Percentiles rank a stretch among this genome's conserved stretches.
phyloP scores from a whole-genome alignment of 2,888 invertebrate species.

The Chesias legatella region DNA sequence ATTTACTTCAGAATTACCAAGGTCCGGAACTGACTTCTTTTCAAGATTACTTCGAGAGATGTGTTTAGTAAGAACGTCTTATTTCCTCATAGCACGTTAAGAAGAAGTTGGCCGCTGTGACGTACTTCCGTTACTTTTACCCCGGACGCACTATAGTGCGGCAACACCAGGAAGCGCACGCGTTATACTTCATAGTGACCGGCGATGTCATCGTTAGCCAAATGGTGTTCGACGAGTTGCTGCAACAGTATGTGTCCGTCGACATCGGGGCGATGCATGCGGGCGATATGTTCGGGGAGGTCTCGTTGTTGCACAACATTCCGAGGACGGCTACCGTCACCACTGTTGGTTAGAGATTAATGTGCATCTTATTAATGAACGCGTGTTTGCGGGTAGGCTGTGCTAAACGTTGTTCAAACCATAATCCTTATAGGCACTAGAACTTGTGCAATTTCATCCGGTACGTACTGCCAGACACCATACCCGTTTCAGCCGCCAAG shows the following conservation, averaged over 20 bases:
- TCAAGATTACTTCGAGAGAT: too few species aligned
- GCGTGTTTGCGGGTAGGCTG: too few species aligned
- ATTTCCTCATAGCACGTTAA: constrained; percentile 72
- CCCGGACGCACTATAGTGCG: constrained; percentile 81
- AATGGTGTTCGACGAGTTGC: constrained; percentile 70
- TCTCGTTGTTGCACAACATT: constrained; percentile 82
- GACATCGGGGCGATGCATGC: constrained; percentile 74
- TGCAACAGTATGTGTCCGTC: constrained; percentile 62
- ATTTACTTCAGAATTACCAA: too few species aligned
- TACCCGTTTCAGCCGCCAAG: too few species aligned
- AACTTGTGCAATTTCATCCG: too few species aligned
- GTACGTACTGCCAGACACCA: too few species aligned
- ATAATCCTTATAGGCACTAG: too few species aligned
- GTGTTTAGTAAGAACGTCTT: background rate
- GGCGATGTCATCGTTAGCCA: constrained; percentile 79
- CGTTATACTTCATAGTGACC: constrained; percentile 83
- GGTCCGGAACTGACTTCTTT: too few species aligned
- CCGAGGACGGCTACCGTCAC: constrained; percentile 82
- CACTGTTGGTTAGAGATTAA: constrained; percentile 66
- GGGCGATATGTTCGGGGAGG: constrained; percentile 85
- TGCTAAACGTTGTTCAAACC: too few species aligned
- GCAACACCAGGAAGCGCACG: constrained; percentile 80
- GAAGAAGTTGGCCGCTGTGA: constrained; percentile 80
- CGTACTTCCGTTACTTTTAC: constrained; percentile 81
- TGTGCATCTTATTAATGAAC: background rate